phyloP scores from a whole-genome alignment of 2,113 vertebrate species.

The Ibidorhyncha struthersii region DNA sequence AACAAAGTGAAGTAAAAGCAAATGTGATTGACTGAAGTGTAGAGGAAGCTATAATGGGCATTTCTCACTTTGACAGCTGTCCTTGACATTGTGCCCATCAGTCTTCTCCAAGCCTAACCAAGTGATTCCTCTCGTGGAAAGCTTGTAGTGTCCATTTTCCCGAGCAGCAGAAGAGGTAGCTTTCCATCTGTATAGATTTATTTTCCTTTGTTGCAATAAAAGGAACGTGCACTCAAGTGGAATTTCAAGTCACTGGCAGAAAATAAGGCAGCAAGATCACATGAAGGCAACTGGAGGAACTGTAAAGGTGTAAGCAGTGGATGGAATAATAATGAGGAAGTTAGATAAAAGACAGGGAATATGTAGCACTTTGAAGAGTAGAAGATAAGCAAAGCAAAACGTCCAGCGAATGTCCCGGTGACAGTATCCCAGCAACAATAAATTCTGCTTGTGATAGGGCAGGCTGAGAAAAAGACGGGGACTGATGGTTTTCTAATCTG shows the following conservation, averaged over 20 bases:
- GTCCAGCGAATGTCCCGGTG: neutral
- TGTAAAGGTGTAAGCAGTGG: neutral
- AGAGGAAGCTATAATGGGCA: neutral
- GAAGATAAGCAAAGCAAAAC: conserved; percentile 9
- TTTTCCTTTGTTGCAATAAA: neutral
- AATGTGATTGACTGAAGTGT: neutral
- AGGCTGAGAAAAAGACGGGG: neutral
- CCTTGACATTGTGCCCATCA: neutral
- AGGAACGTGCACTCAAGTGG: neutral
- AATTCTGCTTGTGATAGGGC: neutral
- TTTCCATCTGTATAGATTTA: neutral
- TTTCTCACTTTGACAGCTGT: neutral
- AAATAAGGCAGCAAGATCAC: conserved; percentile 1
- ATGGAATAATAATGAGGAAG: conserved; percentile 18
- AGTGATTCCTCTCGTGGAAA: neutral
- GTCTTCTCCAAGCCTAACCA: neutral
- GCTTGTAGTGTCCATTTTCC: neutral
- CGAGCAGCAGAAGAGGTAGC: neutral
- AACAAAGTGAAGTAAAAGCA: neutral
- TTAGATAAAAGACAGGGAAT: neutral
- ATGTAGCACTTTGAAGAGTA: neutral
- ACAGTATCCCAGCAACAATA: conserved; percentile 47
- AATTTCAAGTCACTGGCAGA: neutral
- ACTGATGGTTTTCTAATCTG: neutral
- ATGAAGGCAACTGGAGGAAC: neutral